These are phyloP conservation scores for Ricordea florida DNA, from an alignment of 92 coral and sea anemone species.

Conservation along the genomic window DNA sequence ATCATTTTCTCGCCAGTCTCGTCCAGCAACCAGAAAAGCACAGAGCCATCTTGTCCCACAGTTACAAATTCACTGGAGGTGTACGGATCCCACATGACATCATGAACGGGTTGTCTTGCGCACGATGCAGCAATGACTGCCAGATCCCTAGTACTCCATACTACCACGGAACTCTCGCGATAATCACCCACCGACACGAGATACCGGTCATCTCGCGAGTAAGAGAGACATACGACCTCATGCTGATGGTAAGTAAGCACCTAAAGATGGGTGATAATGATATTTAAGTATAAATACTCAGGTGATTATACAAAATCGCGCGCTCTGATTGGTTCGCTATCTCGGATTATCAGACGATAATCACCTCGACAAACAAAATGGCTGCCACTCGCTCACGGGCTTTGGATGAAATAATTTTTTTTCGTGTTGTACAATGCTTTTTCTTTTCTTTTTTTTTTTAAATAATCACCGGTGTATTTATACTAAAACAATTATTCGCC, in stretches of 20 bases:
- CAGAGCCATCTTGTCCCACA: constrained; percentile 88
- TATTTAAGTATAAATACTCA: too few species aligned
- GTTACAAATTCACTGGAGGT: constrained; percentile 93
- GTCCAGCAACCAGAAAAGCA: constrained; percentile 94
- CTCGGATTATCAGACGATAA: too few species aligned
- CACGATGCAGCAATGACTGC: constrained; percentile 83
- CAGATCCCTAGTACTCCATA: constrained; percentile 86
- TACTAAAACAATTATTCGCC: too few species aligned
- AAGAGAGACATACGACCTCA: constrained; percentile 85
- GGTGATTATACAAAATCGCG: too few species aligned
- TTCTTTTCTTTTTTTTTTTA: too few species aligned
- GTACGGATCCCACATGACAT: constrained; percentile 91
- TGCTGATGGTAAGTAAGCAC: constrained; percentile 83
- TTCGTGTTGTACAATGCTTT: too few species aligned
- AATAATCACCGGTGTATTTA: too few species aligned
- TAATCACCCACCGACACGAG: constrained; percentile 97
- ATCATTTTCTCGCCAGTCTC: constrained; percentile 80
- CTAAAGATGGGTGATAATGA: too few species aligned
- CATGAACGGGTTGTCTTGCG: constrained; percentile 87
- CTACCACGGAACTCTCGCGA: constrained; percentile 92
- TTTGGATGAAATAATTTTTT: too few species aligned
- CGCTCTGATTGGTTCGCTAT: too few species aligned
- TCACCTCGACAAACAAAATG: too few species aligned
- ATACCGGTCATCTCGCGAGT: constrained; percentile 95
- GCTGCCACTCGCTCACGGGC: too few species aligned